These are phyloP conservation scores for Cantharis rustica DNA, from an alignment of 2,888 invertebrate species.

Conservation along the genomic window DNA sequence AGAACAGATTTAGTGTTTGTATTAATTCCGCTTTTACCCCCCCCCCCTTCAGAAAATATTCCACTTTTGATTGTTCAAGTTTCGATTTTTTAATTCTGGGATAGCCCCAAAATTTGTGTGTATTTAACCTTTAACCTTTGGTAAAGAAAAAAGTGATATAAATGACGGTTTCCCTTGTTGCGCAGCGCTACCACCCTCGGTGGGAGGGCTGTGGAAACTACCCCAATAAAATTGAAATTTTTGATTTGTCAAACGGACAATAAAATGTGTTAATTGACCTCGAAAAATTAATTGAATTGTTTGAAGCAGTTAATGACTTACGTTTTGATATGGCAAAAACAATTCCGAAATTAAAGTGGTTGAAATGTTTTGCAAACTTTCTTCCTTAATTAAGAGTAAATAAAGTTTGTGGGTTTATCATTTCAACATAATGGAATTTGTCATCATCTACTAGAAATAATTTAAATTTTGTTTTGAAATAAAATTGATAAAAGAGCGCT, in stretches of 20 bases:
- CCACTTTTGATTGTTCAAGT: too few relatives aligned
- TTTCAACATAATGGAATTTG: conserved; percentile 5
- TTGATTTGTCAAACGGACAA: not conserved
- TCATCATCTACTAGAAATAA: not conserved
- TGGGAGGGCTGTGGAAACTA: not conserved
- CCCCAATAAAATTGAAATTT: not conserved
- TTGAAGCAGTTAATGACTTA: conserved; percentile 15
- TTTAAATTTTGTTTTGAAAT: not conserved
- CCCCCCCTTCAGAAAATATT: too few relatives aligned
- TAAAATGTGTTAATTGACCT: conserved; percentile 21
- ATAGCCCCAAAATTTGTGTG: too few relatives aligned
- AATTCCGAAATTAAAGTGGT: conserved; percentile 6
- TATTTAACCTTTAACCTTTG: too few relatives aligned
- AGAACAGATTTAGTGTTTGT: too few relatives aligned
- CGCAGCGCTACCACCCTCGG: too few relatives aligned
- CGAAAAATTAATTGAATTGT: conserved; percentile 26
- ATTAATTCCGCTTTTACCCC: too few relatives aligned
- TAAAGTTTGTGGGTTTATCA: not conserved
- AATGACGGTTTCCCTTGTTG: too few relatives aligned
- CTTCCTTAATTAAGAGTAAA: conserved; percentile 17
- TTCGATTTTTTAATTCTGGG: too few relatives aligned
- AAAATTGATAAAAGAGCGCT: not conserved
- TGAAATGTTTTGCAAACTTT: conserved; percentile 18
- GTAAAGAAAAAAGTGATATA: too few relatives aligned
- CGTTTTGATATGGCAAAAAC: not conserved